These are phyloP conservation scores for Peromyscus nudipes DNA, from an alignment of 2,797 vertebrate genomes.

Conservation along the genomic window DNA sequence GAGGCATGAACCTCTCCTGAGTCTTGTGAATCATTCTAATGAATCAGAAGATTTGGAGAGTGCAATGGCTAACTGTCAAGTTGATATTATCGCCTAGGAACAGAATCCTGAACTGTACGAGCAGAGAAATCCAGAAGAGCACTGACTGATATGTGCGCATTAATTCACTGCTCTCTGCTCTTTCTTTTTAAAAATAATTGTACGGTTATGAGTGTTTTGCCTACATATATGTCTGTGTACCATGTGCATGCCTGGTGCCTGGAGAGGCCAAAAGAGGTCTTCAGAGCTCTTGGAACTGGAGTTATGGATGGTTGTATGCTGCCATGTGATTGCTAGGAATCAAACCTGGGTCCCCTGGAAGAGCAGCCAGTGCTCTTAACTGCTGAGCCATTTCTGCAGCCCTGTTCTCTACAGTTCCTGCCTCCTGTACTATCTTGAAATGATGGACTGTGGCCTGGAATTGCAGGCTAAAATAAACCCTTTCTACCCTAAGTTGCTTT, in stretches of 20 bases:
- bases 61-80: not conserved
- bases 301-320: not conserved
- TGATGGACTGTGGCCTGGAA: not conserved
- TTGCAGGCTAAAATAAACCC: not conserved
- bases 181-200: not conserved
- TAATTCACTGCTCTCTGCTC: not conserved
- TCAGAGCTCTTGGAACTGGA: not conserved
- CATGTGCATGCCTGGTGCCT: not conserved
- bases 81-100: too few species aligned
- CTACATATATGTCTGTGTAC: not conserved
- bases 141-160: fast-evolving
- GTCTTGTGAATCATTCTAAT: not conserved
- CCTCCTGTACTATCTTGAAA: not conserved
- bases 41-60: not conserved
- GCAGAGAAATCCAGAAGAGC: not conserved
- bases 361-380: not conserved
- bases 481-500: not conserved
- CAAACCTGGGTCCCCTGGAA: not conserved
- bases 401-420: too few species aligned
- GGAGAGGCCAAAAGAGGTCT: not conserved
- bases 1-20: not conserved
- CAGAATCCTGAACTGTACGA: not conserved
- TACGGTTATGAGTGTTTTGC: not conserved
- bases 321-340: not conserved
- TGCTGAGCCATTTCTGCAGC: not conserved